Evolutionary conservation across 2,113 vertebrate genomes (phyloP).

Genomic region (Elaphurus davidianus): DNA sequence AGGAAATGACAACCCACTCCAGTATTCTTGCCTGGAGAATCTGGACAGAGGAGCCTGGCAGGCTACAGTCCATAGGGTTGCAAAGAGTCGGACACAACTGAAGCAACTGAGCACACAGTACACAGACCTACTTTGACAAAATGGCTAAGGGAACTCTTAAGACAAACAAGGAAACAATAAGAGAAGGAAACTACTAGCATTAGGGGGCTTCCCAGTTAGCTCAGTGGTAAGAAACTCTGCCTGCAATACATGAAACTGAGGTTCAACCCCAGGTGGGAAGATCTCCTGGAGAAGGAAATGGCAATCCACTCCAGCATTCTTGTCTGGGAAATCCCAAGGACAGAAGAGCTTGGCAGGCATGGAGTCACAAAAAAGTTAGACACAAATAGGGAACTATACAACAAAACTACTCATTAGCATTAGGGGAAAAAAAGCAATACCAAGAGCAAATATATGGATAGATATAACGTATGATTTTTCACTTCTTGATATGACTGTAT

Average conservation of each 20-base stretch:
- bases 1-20: not conserved
- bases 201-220: not conserved
- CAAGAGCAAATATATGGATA: not conserved
- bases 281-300: not conserved
- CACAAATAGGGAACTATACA: not conserved
- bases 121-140: not conserved
- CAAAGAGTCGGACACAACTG: not conserved
- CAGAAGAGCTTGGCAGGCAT: not conserved
- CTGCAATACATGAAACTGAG: not conserved
- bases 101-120: not conserved
- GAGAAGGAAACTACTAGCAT: not conserved
- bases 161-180: not conserved
- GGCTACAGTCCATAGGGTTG: not conserved
- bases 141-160: not conserved
- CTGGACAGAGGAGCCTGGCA: not conserved
- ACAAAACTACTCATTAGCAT: not conserved
- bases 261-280: not conserved
- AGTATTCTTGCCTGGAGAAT: not conserved
- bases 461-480: not conserved
- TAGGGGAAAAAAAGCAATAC: not conserved
- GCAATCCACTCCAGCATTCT: not conserved
- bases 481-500: not conserved
- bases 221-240: not conserved
- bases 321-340: not conserved
- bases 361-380: not conserved